Evolutionary conservation across 1,140 invertebrate genomes (phyloP).

Genomic region (Pissodes strobi): DNA sequence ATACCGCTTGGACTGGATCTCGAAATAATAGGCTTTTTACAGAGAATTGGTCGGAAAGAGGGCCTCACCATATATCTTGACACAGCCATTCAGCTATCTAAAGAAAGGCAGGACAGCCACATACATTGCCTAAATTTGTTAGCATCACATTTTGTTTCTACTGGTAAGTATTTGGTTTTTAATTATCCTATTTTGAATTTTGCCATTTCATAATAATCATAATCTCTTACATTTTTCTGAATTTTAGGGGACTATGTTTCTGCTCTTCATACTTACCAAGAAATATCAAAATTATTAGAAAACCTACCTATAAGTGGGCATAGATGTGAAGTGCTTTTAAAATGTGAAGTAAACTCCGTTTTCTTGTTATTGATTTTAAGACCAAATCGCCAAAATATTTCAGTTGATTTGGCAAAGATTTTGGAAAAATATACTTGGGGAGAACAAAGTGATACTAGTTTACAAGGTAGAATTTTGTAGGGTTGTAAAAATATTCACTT

Average conservation of each 20-base stretch:
- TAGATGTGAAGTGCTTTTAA: slow-evolving; percentile 52
- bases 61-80: slow-evolving; percentile 52
- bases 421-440: slow-evolving; percentile 73
- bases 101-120: slow-evolving; percentile 35
- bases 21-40: slow-evolving; percentile 70
- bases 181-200: no score
- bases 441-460: slow-evolving; percentile 55
- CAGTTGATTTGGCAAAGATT: slow-evolving; percentile 68
- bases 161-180: no score
- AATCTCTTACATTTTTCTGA: no score
- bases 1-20: slow-evolving; percentile 68
- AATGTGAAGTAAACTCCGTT: slow-evolving; percentile 72
- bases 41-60: slow-evolving; percentile 52
- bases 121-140: slow-evolving; percentile 47
- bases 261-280: slow-evolving; percentile 65
- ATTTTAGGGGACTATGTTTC: slow-evolving; percentile 67
- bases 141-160: slow-evolving; percentile 45
- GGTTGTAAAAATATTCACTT: slow-evolving; percentile 12
- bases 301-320: slow-evolving; percentile 47
- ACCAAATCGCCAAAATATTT: slow-evolving; percentile 71
- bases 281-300: slow-evolving; percentile 64
- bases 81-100: slow-evolving; percentile 41
- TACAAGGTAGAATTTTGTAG: slow-evolving; percentile 45
- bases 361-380: slow-evolving; percentile 72
- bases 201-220: no score